These are phyloP conservation scores for Aproaerema taeniolella DNA, from an alignment of 2,888 invertebrate species.

Conservation along the genomic window DNA sequence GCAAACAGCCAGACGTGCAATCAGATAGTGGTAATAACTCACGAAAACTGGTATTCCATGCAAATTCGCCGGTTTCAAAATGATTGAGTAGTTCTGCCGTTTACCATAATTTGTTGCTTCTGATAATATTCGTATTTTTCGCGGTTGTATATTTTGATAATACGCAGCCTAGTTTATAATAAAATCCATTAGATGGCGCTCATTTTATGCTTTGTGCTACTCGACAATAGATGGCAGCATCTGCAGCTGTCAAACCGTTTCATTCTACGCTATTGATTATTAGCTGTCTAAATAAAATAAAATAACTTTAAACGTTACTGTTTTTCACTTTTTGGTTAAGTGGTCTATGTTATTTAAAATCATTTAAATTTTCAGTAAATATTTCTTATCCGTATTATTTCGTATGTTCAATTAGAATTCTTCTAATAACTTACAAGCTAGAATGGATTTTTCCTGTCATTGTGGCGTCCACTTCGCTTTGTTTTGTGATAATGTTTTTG, in stretches of 20 bases:
- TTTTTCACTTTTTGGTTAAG: too few species aligned
- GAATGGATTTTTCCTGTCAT: conserved; percentile 16
- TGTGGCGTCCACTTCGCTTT: conserved; percentile 14
- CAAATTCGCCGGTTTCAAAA: conserved; percentile 30
- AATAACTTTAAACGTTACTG: too few species aligned
- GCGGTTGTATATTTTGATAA: conserved; percentile 6
- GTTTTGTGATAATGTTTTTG: conserved; percentile 17
- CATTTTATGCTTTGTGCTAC: background rate
- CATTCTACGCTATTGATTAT: too few species aligned
- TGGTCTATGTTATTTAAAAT: too few species aligned
- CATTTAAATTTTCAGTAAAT: too few species aligned
- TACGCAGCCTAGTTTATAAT: conserved; percentile 2
- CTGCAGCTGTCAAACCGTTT: background rate
- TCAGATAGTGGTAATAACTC: conserved; percentile 31
- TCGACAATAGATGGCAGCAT: conserved; percentile 11
- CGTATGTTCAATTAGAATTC: too few species aligned
- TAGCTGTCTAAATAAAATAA: too few species aligned
- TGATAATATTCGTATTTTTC: conserved; percentile 1
- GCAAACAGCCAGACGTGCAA: conserved; percentile 28
- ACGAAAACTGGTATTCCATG: conserved; percentile 37
- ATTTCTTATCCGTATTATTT: too few species aligned
- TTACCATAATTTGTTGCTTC: conserved; percentile 22
- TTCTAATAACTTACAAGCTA: too few species aligned
- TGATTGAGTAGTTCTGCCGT: conserved; percentile 22
- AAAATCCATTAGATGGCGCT: conserved; percentile 5